Evolutionary conservation across 2,797 vertebrate species (phyloP).

Genomic region (Gallinago solitaria): DNA sequence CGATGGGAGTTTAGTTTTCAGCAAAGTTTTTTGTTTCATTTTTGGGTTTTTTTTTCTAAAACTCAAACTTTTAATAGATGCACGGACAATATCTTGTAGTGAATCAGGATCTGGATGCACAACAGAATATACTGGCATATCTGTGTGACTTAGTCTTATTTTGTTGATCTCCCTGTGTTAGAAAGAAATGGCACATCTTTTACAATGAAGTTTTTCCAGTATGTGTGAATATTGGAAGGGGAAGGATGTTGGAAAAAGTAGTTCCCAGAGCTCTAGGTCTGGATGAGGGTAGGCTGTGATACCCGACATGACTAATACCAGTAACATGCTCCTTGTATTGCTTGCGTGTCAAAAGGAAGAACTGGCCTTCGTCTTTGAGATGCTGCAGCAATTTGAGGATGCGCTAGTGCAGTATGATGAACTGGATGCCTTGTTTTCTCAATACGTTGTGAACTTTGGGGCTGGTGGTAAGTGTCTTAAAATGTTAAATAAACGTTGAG

Average conservation of each 20-base stretch:
- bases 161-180: neutral
- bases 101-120: neutral
- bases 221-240: neutral
- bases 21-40: neutral
- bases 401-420: constrained; percentile 99
- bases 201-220: neutral
- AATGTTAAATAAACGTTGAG: neutral
- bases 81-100: neutral
- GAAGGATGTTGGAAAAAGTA: neutral
- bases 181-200: neutral
- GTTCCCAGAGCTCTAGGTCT: neutral
- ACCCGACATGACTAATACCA: neutral
- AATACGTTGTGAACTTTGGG: constrained; percentile 97
- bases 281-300: neutral
- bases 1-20: neutral
- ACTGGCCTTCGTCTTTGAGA: constrained; percentile 98
- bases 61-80: neutral
- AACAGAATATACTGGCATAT: neutral
- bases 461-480: constrained; percentile 88
- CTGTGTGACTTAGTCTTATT: neutral
- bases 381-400: constrained; percentile 98
- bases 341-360: constrained; percentile 86
- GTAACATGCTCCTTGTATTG: neutral
- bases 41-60: neutral
- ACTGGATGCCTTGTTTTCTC: constrained; percentile 96